phyloP scores from a whole-genome alignment of 2,888 invertebrate species.

The Platypus cylindrus region DNA sequence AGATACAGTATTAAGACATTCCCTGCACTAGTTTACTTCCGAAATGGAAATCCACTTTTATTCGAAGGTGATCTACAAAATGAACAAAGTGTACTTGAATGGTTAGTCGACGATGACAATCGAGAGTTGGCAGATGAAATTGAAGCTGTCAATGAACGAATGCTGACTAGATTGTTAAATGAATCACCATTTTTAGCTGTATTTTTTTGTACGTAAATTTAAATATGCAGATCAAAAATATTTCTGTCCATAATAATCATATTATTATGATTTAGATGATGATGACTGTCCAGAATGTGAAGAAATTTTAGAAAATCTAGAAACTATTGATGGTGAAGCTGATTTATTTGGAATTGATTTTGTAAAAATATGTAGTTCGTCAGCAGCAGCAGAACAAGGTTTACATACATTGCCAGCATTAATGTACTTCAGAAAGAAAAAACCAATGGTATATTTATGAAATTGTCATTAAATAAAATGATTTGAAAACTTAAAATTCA shows the following conservation, averaged over 20 bases:
- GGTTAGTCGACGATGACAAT: constrained; percentile 88
- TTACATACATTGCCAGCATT: constrained; percentile 74
- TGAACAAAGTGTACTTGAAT: constrained; percentile 82
- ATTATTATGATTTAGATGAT: constrained; percentile 61
- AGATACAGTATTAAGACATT: constrained; percentile 88
- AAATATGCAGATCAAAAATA: no score
- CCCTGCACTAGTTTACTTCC: constrained; percentile 79
- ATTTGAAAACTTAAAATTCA: neutral
- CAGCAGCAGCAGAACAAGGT: constrained; percentile 70
- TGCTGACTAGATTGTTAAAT: constrained; percentile 72
- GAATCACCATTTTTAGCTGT: constrained; percentile 82
- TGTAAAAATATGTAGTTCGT: constrained; percentile 76
- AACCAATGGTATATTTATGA: constrained; percentile 49
- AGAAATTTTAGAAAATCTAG: constrained; percentile 79
- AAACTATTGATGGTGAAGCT: constrained; percentile 91
- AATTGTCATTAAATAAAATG: neutral
- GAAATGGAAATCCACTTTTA: constrained; percentile 78
- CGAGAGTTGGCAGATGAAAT: constrained; percentile 88
- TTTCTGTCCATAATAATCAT: no score
- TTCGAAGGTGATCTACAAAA: constrained; percentile 88
- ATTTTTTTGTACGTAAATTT: constrained; percentile 71
- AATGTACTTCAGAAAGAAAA: constrained; percentile 69
- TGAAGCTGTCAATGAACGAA: constrained; percentile 80
- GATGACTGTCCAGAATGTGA: constrained; percentile 85
- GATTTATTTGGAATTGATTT: constrained; percentile 90